Percentiles rank a stretch among this genome's conserved stretches.
Conservation (phyloP, 2,888 invertebrate genomes). For the Euzophera pinguis region DNA sequence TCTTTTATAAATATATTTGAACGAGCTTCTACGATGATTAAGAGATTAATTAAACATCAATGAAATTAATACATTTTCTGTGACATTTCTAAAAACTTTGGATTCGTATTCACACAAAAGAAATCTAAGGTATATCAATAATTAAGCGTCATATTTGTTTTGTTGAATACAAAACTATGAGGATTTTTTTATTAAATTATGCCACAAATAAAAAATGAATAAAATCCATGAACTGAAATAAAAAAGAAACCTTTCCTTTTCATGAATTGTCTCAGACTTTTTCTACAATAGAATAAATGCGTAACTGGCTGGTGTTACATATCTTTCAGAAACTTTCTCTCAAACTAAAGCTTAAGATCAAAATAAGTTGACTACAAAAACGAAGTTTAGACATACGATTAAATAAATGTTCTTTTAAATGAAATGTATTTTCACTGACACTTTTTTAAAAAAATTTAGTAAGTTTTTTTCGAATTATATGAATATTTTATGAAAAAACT, state of each 20-base stretch:
- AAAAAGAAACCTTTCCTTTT: constrained; percentile 10
- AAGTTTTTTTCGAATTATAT: too few species aligned
- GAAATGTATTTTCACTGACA: too few species aligned
- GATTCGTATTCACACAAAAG: too few species aligned
- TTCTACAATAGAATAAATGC: neutral
- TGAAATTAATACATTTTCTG: constrained; percentile 14
- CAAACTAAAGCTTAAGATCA: neutral
- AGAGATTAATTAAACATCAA: constrained; percentile 5
- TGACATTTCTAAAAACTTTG: neutral
- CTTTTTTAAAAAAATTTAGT: too few species aligned
- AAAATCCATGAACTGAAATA: neutral
- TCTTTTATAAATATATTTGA: constrained; percentile 17
- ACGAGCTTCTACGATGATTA: constrained; percentile 23
- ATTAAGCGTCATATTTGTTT: too few species aligned
- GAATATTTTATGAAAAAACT: too few species aligned
- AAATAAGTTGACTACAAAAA: neutral
- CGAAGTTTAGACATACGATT: too few species aligned
- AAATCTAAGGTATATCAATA: too few species aligned
- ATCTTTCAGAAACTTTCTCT: constrained; percentile 3
- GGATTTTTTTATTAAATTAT: neutral
- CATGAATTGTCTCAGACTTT: neutral
- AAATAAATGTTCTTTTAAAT: too few species aligned
- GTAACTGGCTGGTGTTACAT: constrained; percentile 1
- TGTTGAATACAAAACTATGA: too few species aligned
- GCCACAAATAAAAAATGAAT: neutral